These are phyloP conservation scores for Octonoba sinensis DNA, from an alignment of 2,888 invertebrate genomes.

Conservation along the genomic window DNA sequence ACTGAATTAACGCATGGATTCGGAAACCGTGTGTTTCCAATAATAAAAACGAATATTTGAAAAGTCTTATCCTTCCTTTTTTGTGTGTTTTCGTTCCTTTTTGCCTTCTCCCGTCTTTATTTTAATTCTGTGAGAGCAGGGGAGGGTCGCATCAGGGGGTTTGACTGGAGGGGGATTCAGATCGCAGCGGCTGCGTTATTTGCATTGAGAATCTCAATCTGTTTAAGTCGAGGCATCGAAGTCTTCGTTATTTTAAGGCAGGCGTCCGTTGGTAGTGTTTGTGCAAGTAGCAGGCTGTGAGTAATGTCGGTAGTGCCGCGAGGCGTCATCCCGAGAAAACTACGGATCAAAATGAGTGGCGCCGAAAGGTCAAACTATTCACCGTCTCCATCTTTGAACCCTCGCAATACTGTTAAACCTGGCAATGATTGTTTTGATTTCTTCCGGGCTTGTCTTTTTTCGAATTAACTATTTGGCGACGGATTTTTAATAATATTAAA, in stretches of 20 bases:
- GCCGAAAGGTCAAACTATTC: not conserved
- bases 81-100: constrained; percentile 27
- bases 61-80: constrained; percentile 35
- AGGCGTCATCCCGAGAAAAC: constrained; percentile 44
- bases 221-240: constrained; percentile 55
- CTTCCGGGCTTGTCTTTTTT: too few species aligned
- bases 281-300: constrained; percentile 30
- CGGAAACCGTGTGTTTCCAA: constrained; percentile 31
- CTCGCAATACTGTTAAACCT: not conserved
- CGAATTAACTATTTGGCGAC: too few species aligned
- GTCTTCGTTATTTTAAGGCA: constrained; percentile 56
- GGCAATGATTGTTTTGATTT: too few species aligned
- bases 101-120: constrained; percentile 20
- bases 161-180: not conserved
- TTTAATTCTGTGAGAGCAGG: not conserved
- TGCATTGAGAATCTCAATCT: constrained; percentile 61
- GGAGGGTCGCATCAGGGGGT: not conserved
- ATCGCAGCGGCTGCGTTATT: constrained; percentile 30
- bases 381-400: constrained; percentile 26
- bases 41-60: constrained; percentile 63
- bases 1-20: constrained; percentile 55
- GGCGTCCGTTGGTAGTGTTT: constrained; percentile 39
- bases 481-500: too few species aligned
- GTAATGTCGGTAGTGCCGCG: constrained; percentile 49
- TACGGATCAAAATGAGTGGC: constrained; percentile 40